Conservation (phyloP, 2,888 invertebrate genomes). For the Drosophila niveifrons region DNA sequence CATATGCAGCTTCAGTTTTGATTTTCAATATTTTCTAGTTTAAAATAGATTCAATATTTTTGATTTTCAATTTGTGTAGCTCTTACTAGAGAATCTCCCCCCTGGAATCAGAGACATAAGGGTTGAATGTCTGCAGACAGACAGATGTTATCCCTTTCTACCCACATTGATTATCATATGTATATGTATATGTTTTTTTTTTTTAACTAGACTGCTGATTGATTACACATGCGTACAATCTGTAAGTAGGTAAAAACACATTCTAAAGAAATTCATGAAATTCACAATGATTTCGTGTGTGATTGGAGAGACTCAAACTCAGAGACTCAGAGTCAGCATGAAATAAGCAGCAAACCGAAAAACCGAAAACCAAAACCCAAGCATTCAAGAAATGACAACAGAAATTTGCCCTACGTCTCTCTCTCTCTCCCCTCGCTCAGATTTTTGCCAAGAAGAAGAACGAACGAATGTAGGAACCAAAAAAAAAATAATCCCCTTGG, state of each 20-base stretch:
- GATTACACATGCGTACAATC: slow-evolving; percentile 18
- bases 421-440: slow-evolving; percentile 37
- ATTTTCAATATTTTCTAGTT: neutral
- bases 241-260: slow-evolving; percentile 14
- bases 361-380: slow-evolving; percentile 58
- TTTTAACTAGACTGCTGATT: slow-evolving; percentile 11
- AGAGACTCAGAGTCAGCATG: slow-evolving; percentile 27
- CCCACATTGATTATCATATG: slow-evolving; percentile 3
- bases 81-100: neutral
- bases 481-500: slow-evolving; percentile 64
- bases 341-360: slow-evolving; percentile 25
- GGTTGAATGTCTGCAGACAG: too few species aligned
- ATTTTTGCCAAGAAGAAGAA: slow-evolving; percentile 52
- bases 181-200: neutral
- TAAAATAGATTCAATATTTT: neutral
- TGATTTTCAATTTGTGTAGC: neutral
- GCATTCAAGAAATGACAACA: slow-evolving; percentile 78
- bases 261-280: slow-evolving; percentile 6
- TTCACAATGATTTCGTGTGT: slow-evolving; percentile 15
- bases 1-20: neutral
- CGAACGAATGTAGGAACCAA: slow-evolving; percentile 10
- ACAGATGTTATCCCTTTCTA: neutral
- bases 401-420: slow-evolving; percentile 46
- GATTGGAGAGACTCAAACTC: slow-evolving; percentile 29
- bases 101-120: neutral